phyloP scores from a whole-genome alignment of 1,140 invertebrate genomes.

The Pseudomyrmex sp. region DNA sequence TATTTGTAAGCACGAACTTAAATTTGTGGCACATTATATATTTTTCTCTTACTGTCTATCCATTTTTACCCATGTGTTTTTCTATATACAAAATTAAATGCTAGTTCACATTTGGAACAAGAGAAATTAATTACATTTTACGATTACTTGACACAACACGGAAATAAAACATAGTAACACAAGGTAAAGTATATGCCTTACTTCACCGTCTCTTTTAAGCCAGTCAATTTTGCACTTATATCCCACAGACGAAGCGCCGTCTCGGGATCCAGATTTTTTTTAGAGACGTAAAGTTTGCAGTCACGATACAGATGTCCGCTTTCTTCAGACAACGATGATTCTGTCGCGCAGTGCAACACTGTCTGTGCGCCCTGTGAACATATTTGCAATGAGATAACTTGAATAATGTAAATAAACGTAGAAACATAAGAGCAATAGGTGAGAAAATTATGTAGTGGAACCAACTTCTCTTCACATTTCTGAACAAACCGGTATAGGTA shows the following conservation, averaged over 20 bases:
- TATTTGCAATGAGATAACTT: constrained; percentile 52
- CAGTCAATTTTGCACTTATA: constrained; percentile 87
- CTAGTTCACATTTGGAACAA: too few species aligned
- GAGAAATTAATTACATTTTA: too few species aligned
- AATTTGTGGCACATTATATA: too few species aligned
- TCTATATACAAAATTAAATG: too few species aligned
- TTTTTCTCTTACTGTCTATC: too few species aligned
- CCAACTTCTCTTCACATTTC: constrained; percentile 89
- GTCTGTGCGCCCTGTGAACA: constrained; percentile 90
- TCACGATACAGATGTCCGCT: constrained; percentile 90
- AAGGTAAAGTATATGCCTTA: constrained; percentile 3
- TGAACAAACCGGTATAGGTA: constrained; percentile 91
- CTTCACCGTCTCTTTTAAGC: constrained; percentile 40
- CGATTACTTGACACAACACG: too few species aligned
- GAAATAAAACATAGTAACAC: too few species aligned
- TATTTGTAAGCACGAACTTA: too few species aligned
- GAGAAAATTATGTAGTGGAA: constrained; percentile 90
- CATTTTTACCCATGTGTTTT: too few species aligned
- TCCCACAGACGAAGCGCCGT: constrained; percentile 90
- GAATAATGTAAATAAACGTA: constrained; percentile 82
- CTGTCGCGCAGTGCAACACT: constrained; percentile 90
- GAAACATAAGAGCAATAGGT: constrained; percentile 89
- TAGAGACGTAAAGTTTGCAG: constrained; percentile 88
- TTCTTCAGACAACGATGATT: constrained; percentile 87
- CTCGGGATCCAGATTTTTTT: constrained; percentile 87